Conservation (phyloP, 2,113 vertebrate genomes). For the Equus quagga region DNA sequence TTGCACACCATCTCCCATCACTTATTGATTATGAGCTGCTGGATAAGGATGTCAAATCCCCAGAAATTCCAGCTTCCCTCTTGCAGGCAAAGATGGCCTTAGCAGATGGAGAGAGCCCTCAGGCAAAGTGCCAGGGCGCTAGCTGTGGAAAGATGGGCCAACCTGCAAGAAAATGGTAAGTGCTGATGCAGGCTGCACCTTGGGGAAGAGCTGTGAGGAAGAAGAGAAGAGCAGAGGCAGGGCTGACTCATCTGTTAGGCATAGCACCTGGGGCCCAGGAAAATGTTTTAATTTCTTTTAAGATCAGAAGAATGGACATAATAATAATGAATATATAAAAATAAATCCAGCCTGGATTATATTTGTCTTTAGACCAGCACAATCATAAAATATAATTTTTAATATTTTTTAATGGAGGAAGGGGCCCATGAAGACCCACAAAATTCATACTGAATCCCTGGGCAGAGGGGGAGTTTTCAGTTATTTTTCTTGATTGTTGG, state of each 20-base stretch:
- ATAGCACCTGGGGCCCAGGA: background rate
- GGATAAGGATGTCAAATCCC: background rate
- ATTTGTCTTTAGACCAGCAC: background rate
- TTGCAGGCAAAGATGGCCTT: background rate
- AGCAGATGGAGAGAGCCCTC: background rate
- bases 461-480: background rate
- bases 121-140: background rate
- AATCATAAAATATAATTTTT: background rate
- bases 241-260: background rate
- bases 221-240: too few species aligned
- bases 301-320: background rate
- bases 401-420: background rate
- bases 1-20: background rate
- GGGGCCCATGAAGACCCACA: background rate
- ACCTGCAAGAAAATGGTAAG: background rate
- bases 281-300: background rate
- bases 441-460: background rate
- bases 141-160: background rate
- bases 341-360: background rate
- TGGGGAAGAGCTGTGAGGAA: too few species aligned
- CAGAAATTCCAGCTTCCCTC: background rate
- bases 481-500: background rate
- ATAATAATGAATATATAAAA: background rate
- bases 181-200: accelerated
- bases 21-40: background rate